Conservation (phyloP, 2,888 invertebrate species). For the Masnerella sp. region DNA sequence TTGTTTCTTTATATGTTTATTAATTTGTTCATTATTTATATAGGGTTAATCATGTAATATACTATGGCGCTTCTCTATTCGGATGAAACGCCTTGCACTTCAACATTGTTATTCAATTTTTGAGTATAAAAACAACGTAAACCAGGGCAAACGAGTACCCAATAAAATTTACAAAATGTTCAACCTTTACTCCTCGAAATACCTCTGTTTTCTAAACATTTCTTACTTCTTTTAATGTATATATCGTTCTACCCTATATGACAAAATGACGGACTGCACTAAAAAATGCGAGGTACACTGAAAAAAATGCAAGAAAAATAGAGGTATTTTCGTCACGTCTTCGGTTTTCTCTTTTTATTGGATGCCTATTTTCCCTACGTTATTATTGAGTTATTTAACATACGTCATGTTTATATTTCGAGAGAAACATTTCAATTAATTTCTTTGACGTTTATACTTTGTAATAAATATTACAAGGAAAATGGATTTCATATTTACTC, state of each 20-base stretch:
- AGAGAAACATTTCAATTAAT: constrained; percentile 5
- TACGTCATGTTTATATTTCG: constrained; percentile 7
- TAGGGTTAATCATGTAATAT: constrained; percentile 22
- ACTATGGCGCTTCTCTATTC: constrained; percentile 20
- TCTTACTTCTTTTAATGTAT: neutral
- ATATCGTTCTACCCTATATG: too few relatives aligned
- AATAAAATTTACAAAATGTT: neutral
- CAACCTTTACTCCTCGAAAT: neutral
- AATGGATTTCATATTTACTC: neutral
- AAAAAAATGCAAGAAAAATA: too few relatives aligned
- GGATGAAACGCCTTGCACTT: constrained; percentile 30
- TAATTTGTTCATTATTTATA: too few relatives aligned
- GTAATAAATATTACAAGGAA: neutral
- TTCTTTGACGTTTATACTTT: too few relatives aligned
- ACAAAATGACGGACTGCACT: too few relatives aligned
- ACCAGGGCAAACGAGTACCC: constrained; percentile 4
- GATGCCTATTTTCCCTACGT: constrained; percentile 5
- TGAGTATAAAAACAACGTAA: constrained; percentile 32
- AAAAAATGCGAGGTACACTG: too few relatives aligned
- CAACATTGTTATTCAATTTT: constrained; percentile 1
- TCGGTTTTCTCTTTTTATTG: constrained; percentile 6
- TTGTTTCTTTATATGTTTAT: constrained; percentile 7
- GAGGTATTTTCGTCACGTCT: too few relatives aligned
- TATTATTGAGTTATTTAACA: constrained; percentile 11
- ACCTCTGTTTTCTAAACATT: neutral